phyloP scores from a whole-genome alignment of 2,888 invertebrate species.

The Seira musarum region DNA sequence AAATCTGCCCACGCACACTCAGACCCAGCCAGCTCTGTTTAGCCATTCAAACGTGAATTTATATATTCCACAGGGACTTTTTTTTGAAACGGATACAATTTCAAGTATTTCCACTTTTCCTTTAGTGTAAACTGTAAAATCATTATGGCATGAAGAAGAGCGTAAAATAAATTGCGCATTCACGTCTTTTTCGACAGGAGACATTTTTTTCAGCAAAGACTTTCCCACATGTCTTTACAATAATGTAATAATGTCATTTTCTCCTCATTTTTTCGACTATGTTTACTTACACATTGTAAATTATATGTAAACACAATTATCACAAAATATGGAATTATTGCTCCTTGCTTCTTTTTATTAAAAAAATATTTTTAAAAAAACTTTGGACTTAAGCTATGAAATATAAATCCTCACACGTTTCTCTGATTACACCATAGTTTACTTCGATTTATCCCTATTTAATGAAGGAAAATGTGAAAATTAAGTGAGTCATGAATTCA shows the following conservation, averaged over 20 bases:
- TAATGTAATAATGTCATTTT: constrained; percentile 8
- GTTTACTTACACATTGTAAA: constrained; percentile 15
- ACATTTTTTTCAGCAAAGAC: background rate
- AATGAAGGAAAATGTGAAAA: too few species aligned
- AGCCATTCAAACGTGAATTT: too few species aligned
- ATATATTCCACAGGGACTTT: too few species aligned
- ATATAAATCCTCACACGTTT: background rate
- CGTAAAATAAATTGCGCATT: constrained; percentile 12
- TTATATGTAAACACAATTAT: constrained; percentile 9
- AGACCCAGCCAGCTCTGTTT: too few species aligned
- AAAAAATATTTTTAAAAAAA: background rate
- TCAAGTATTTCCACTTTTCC: too few species aligned
- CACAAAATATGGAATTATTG: constrained; percentile 2
- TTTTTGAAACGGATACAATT: too few species aligned
- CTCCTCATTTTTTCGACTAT: background rate
- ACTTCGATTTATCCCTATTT: too few species aligned
- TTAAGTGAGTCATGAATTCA: too few species aligned
- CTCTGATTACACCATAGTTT: background rate
- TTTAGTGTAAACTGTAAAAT: background rate
- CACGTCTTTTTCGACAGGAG: constrained; percentile 1
- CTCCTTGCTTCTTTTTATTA: background rate
- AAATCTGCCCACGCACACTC: constrained; percentile 2
- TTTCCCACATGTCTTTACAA: too few species aligned
- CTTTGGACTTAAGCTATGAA: background rate
- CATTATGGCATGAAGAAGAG: constrained; percentile 6